Evolutionary conservation across 2,113 vertebrate genomes (phyloP), one percentile per base, ranked within the genome.

Genomic region (Macrotus californicus): DNA sequence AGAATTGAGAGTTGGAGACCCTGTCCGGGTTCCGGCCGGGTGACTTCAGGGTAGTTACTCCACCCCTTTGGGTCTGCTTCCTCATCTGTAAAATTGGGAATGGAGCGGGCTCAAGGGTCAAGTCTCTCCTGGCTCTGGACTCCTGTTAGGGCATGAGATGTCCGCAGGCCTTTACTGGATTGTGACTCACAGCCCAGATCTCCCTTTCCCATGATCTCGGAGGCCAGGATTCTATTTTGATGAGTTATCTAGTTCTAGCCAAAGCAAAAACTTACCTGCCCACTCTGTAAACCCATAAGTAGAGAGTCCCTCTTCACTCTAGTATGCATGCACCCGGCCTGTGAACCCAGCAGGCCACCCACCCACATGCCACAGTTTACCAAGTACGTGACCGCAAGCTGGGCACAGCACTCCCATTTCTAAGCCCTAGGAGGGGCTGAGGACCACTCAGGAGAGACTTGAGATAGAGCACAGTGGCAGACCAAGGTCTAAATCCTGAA

Each of bases 81-180:
- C 82, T 97, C 91, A 94, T 91, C 95, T 96, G 79, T 91, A 95
- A 95, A 89, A 83, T 22, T 13, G 85, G 59, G 11, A 84, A 39
- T 11, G 13, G 34, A 31, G 36, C 36, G 66, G 70, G 48, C 46
- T 34, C 39, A 34, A 50, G 61, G 48, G 75, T 67, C 50, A 79
- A 39, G 9, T 52, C 48, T 86, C 34, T 43, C n/a, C 86, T 56
- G 39, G 14, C 36, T 54, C 67, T 72, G 16, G 81, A 36, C 64
- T 36, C 26, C 61, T 36, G 11, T 24, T 34, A 76, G 69, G 79
- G 14, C n/a, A n/a, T 0, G 66, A 90, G 52, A 43, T 14, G 50
- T 54, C 61, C 34, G 79, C 0, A 34, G 29, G 22, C 36, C 7
- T 48, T 36, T 22, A 26, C 9, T 69, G 56, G 48, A 48, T 50